Evolutionary conservation across 2,113 vertebrate species (phyloP), one percentile per base, ranked within the genome.

Genomic region (Ciconia maguari): DNA sequence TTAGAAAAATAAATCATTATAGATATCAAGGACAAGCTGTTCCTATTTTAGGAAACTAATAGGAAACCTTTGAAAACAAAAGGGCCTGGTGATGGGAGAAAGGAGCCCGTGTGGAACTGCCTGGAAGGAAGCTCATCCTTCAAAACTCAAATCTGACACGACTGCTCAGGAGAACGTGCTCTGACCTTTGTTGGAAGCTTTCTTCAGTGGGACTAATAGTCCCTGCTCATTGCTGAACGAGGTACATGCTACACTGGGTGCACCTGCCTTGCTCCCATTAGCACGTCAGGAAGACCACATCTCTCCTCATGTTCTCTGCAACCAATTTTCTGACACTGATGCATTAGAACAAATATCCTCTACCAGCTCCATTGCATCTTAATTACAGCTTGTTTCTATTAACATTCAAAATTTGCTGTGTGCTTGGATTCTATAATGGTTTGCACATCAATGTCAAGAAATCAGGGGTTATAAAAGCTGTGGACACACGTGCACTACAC

Each of bases 1-100:
- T 93, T 71, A 87, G 75, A 87, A 94, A 92, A 97, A 93, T 36
- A 95, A 94, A 91, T 30, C 55, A 86, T 85, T 86, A 62, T 4
- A 81, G 38, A 38, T 90, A 86, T 55, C 71, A 90, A 85, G 68
- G 42, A 89, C 64, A 95, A 97, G 68, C 42, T 88, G 55, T 64
- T 93, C 42, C 16, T 51, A 36, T 96, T 95, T 77, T 93, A 81
- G 76, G 58, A 93, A 94, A 91, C 44, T 74, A 81, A 85, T 5
- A 82, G n/a, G 58, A 89, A 46, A 82, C 10, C 57, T 93, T 32
- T 86, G 78, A 86, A 93, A 94, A 93, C 46, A 90, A 95, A 88
- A 83, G 51, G 11, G 46, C 21, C n/a, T 1, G 2, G 29, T 24
- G 54, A 89, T 21, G 26, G 75, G 49, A 91, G 46, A 93, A 91